phyloP scores from a whole-genome alignment of 2,797 vertebrate species.

The Martes flavigula region DNA sequence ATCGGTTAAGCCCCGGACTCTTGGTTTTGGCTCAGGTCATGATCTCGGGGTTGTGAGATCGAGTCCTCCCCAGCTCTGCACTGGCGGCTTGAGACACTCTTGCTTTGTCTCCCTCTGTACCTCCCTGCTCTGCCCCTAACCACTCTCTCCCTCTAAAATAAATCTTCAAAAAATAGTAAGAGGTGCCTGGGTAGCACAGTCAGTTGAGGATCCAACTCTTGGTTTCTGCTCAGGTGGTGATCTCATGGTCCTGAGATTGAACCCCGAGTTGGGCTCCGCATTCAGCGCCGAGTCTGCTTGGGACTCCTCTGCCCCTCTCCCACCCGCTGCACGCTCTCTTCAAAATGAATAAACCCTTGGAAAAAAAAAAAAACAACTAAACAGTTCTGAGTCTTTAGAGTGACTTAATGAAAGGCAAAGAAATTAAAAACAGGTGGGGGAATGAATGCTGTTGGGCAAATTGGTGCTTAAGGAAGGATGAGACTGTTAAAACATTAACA shows the following conservation, averaged over 20 bases:
- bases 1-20: not conserved
- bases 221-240: too few relatives aligned
- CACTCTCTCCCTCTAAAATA: not conserved
- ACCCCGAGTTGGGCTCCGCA: rapidly evolving
- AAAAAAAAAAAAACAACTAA: too few relatives aligned
- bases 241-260: too few relatives aligned
- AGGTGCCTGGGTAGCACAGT: too few relatives aligned
- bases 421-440: not conserved
- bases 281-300: too few relatives aligned
- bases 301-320: too few relatives aligned
- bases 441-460: not conserved
- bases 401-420: not conserved
- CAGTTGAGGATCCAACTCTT: too few relatives aligned
- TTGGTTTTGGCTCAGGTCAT: not conserved
- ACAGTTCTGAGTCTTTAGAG: not conserved
- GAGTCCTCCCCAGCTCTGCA: not conserved
- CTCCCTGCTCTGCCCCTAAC: too few relatives aligned
- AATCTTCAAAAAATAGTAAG: not conserved
- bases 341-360: too few relatives aligned
- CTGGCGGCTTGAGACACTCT: too few relatives aligned
- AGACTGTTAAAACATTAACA: not conserved
- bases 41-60: not conserved
- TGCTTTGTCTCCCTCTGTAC: too few relatives aligned
- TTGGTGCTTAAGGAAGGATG: not conserved
- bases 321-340: too few relatives aligned